phyloP scores from a whole-genome alignment of 1,140 invertebrate species.

The Drosophila tani region DNA sequence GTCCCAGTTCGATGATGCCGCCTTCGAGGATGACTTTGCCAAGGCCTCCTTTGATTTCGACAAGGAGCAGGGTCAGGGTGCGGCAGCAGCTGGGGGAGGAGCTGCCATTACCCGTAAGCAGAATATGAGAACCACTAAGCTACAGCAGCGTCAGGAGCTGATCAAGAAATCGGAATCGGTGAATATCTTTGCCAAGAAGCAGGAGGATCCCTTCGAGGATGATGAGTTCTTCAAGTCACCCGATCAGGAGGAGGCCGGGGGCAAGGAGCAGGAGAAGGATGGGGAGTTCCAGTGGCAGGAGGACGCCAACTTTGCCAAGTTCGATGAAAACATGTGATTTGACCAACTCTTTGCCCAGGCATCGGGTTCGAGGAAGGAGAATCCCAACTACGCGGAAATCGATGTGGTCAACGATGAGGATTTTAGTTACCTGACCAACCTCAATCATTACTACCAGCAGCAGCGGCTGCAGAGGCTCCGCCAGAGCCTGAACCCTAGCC shows the following conservation, averaged over 20 bases:
- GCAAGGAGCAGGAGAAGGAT: constrained; percentile 30
- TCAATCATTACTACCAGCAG: constrained; percentile 80
- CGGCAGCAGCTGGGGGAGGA: neutral
- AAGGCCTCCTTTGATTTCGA: constrained; percentile 84
- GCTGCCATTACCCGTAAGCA: constrained; percentile 65
- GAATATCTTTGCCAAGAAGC: constrained; percentile 92
- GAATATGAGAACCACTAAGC: constrained; percentile 68
- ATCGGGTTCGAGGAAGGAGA: constrained; percentile 7
- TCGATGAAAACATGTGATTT: constrained; percentile 85
- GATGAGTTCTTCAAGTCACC: constrained; percentile 92
- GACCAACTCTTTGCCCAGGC: constrained; percentile 79
- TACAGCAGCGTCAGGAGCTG: constrained; percentile 85
- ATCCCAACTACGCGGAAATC: constrained; percentile 77
- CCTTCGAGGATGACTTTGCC: constrained; percentile 84
- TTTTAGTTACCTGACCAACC: constrained; percentile 75
- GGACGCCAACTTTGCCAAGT: constrained; percentile 84
- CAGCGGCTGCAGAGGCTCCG: constrained; percentile 55
- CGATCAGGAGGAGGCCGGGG: constrained; percentile 29
- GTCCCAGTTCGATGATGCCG: constrained; percentile 84
- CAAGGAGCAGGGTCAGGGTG: constrained; percentile 59
- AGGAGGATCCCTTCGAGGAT: constrained; percentile 93
- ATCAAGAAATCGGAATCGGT: constrained; percentile 94
- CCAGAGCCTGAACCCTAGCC: constrained; percentile 17
- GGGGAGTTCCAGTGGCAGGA: constrained; percentile 74
- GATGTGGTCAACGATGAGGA: constrained; percentile 78